Evolutionary conservation across 2,797 vertebrate genomes (phyloP), one percentile per base, ranked within the genome.

Genomic region (Betta splendens): DNA sequence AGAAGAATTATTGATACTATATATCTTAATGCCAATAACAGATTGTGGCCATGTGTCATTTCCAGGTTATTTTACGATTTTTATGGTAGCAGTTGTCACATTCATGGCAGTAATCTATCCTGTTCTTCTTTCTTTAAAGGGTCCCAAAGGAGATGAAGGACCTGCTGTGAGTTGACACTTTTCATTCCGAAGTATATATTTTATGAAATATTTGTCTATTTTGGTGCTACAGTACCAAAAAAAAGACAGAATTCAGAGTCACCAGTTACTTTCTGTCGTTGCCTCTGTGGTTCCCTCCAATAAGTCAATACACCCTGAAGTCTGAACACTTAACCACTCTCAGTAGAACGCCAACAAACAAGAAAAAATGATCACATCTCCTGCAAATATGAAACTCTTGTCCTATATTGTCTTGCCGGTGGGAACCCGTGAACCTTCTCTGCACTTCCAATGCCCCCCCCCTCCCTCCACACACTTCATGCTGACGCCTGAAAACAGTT

Each of bases 121-220:
- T 65, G 5, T 49, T 74, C 23, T 69, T 79, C 32, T 45, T 4
- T 64, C 33, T 69, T 87, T 86, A 7, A 70, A 98, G 97, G 98
- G 98, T 47, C 94, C 91, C 43, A 98, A 98, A 92, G 98, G 98
- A 72, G 96, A 99, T 68, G 89, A 94, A 64, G 98, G 98, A 65
- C 64, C 77, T 66, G 69, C 71, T 82, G 97, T 99, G 93, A 86
- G 95, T 94, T 75, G 67, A 64, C 57, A 40, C 69, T 79, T 81
- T 79, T 74, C 46, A 46, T 73, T 77, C 32, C 43, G 44, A 52
- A 77, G 56, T 60, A 42, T 64, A 54, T 31, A 13, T 31, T 70
- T 75, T 64, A 46, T 67, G 13, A 79, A 79, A 53, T 62, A 72
- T 72, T 55, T 67, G 59, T 63, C 45, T 73, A 20, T 71, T 65